Conservation (phyloP, 1,140 invertebrate species). For the Eulimnadia texana region DNA sequence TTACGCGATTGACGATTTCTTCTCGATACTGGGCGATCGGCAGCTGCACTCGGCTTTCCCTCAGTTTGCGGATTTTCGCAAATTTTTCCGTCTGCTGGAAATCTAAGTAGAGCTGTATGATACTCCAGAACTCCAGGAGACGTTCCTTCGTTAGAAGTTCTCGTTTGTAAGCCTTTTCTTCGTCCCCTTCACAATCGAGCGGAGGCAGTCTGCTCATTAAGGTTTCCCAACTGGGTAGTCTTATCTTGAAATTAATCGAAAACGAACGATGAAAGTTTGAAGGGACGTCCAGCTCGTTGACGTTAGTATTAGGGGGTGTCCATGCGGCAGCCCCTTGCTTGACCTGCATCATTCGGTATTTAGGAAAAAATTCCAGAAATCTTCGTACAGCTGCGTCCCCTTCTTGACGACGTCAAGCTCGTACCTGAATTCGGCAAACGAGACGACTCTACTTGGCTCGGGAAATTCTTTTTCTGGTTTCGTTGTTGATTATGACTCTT, state of each 20-base stretch:
- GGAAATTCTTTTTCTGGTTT: too few relatives aligned
- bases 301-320: slow-evolving; percentile 16
- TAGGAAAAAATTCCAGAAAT: slow-evolving; percentile 71
- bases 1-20: slow-evolving; percentile 53
- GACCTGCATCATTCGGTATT: slow-evolving; percentile 48
- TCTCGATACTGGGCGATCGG: slow-evolving; percentile 67
- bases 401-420: slow-evolving; percentile 44
- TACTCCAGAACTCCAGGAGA: slow-evolving; percentile 47
- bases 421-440: slow-evolving; percentile 37
- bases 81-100: slow-evolving; percentile 87
- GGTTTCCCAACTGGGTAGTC: slow-evolving; percentile 37
- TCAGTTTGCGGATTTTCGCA: slow-evolving; percentile 63
- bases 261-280: slow-evolving; percentile 37
- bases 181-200: slow-evolving; percentile 32
- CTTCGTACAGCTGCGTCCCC: slow-evolving; percentile 47
- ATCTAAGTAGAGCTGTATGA: slow-evolving; percentile 65
- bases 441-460: too few relatives aligned
- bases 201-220: slow-evolving; percentile 35
- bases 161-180: slow-evolving; percentile 18
- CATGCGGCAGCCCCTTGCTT: slow-evolving; percentile 19
- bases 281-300: slow-evolving; percentile 26
- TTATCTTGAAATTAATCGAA: slow-evolving; percentile 43
- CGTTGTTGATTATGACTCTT: too few relatives aligned
- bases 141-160: slow-evolving; percentile 26
- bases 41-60: slow-evolving; percentile 58